A percentile compares a stretch with the other conserved stretches of the same genome.
Evolutionary conservation across 2,113 vertebrate genomes (phyloP).

Genomic region (Catharus bicknelli): DNA sequence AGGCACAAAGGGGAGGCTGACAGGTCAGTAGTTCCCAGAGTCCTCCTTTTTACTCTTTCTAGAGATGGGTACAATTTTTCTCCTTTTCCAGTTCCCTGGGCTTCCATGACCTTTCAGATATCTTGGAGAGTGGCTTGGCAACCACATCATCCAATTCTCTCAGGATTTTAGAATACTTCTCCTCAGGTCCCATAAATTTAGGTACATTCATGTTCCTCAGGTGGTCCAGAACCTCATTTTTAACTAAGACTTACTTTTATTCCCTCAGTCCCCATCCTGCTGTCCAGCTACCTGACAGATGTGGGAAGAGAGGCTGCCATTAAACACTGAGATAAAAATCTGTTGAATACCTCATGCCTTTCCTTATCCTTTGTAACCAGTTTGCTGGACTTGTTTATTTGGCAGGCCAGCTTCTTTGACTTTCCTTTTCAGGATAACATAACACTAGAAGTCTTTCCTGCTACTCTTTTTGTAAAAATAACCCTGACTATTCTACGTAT

Average conservation of each 20-base stretch:
- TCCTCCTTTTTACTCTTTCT: background rate
- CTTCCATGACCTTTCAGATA: background rate
- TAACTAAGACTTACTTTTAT: background rate
- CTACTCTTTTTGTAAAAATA: background rate
- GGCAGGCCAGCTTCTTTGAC: background rate
- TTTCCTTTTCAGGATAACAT: background rate
- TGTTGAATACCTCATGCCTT: background rate
- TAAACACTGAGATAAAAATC: background rate
- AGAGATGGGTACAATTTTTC: background rate
- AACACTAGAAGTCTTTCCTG: background rate
- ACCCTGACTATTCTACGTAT: background rate
- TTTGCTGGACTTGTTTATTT: background rate
- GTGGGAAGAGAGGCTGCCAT: background rate
- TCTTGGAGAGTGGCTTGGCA: too few species aligned
- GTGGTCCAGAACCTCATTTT: background rate
- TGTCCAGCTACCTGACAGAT: background rate
- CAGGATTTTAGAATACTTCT: background rate
- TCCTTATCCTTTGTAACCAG: background rate
- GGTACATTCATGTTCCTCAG: background rate
- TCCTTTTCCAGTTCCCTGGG: background rate
- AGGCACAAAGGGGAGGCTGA: too few species aligned
- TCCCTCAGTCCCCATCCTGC: background rate
- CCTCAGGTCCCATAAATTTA: background rate
- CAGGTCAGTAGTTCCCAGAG: background rate
- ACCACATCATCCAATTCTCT: background rate